Conservation (phyloP, 2,888 invertebrate species). For the Heterodera filipjevi region DNA sequence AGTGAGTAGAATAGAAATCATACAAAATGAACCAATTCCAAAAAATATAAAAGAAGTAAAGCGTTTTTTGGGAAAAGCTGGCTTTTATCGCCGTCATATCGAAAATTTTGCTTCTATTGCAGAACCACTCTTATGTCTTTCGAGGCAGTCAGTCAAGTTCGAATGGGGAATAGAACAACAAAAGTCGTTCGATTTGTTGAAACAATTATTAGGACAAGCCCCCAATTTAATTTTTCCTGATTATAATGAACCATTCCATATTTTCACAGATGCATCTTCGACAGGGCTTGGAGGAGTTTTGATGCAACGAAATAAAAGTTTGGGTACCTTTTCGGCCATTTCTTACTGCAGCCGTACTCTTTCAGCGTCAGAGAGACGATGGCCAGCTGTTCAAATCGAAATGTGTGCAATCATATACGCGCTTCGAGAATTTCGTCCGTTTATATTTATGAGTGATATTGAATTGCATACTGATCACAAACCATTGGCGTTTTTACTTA, state of each 20-base stretch:
- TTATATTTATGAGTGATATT: not conserved
- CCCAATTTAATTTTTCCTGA: constrained; percentile 31
- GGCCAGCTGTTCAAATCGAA: not conserved
- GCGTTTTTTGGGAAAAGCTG: constrained; percentile 38
- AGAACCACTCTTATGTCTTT: constrained; percentile 39
- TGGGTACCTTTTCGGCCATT: constrained; percentile 14
- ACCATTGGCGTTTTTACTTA: constrained; percentile 9
- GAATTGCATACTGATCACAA: not conserved
- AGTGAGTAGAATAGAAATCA: constrained; percentile 1
- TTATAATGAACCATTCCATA: constrained; percentile 20
- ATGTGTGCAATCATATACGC: not conserved
- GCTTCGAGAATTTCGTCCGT: not conserved
- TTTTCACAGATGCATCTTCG: constrained; percentile 30
- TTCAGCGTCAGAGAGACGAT: not conserved
- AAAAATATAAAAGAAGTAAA: constrained; percentile 35
- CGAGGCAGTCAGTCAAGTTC: constrained; percentile 34
- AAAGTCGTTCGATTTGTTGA: constrained; percentile 37
- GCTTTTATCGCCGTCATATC: constrained; percentile 40
- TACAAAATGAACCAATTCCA: constrained; percentile 29
- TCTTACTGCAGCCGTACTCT: constrained; percentile 24
- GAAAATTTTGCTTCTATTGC: constrained; percentile 36
- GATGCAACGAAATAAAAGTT: constrained; percentile 21
- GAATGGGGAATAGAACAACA: constrained; percentile 40
- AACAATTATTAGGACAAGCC: not conserved
- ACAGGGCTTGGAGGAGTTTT: constrained; percentile 26